Evolutionary conservation across 2,797 vertebrate species (phyloP), one percentile per base, ranked within the genome.

Genomic region (Telmatherina bonti): DNA sequence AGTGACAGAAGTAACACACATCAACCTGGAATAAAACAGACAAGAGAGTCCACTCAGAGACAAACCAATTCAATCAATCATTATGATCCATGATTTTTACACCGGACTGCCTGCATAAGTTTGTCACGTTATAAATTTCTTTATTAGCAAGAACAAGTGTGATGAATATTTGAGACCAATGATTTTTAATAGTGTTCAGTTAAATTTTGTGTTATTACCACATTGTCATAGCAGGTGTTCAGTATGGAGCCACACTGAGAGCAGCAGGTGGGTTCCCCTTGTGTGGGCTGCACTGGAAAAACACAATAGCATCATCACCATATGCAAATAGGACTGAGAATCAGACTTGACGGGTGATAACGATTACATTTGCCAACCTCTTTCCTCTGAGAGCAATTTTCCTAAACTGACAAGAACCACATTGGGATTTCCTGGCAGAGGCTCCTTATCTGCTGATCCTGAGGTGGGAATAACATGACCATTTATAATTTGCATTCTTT

Each of bases 341-440:
- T 69, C 41, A 64, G 70, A 69, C 11, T 2, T 33, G 30, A 79
- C 6, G 22, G 47, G 9, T 1, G 16, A 65, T 64, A 47, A 31
- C 67, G 47, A 61, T 60, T 72, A 72, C 47, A 33, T 75, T 60
- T 36, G 69, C 88, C 75, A 61, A 94, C 93, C 85, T 60, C 47
- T 81, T 72, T 92, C 84, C 53, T 93, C 92, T 41, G 85, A 85
- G 36, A 93, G 64, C 54, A 94, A 56, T 72, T 87, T 92, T 38
- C 90, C 91, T 81, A 94, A 87, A 85, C 87, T 90, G 72, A 92
- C 76, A 16, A 93, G 93, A 65, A 94, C 78, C 61, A 94, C 90
- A 1, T 94, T 94, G 9, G 93, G 93, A 78, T 94, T 93, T 54
- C 93, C 93, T 3, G 63, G 74, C 53, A 94, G 82, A n/a, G 67